These are phyloP conservation scores for Paralichthys olivaceus DNA, from an alignment of 2,113 vertebrate species.

Conservation along the genomic window DNA sequence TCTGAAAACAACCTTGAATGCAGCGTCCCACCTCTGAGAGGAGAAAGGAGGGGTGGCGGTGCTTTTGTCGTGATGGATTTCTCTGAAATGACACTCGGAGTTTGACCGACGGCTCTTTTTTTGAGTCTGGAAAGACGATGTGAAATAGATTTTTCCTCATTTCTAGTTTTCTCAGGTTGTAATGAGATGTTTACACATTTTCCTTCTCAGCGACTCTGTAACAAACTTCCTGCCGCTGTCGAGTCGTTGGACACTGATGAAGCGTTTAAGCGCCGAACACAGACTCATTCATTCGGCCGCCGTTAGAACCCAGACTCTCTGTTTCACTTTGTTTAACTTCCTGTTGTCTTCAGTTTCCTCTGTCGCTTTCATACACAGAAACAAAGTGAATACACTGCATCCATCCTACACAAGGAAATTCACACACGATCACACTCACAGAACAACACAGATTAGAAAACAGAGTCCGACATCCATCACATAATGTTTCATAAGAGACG, in stretches of 20 bases:
- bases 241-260: not conserved
- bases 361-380: not conserved
- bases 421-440: too few relatives aligned
- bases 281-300: conserved; percentile 20
- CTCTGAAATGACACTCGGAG: conserved; percentile 21
- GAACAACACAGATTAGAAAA: too few relatives aligned
- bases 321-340: conserved; percentile 26
- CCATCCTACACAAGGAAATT: too few relatives aligned
- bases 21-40: not conserved
- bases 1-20: conserved; percentile 53
- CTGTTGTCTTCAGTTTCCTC: too few relatives aligned
- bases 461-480: too few relatives aligned
- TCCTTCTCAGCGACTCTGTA: not conserved
- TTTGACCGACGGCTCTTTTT: conserved; percentile 10
- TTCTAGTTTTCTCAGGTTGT: conserved; percentile 27
- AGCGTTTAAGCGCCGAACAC: conserved; percentile 13
- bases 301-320: not conserved
- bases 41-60: not conserved
- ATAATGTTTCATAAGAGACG: too few relatives aligned
- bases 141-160: conserved; percentile 39
- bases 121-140: not conserved
- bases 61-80: not conserved
- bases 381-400: too few relatives aligned
- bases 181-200: conserved; percentile 29
- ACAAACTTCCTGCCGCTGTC: conserved; percentile 5